Percentiles rank a stretch among this genome's conserved stretches.
phyloP scores from a whole-genome alignment of 2,113 vertebrate genomes.

The Phrynocephalus versicolor region DNA sequence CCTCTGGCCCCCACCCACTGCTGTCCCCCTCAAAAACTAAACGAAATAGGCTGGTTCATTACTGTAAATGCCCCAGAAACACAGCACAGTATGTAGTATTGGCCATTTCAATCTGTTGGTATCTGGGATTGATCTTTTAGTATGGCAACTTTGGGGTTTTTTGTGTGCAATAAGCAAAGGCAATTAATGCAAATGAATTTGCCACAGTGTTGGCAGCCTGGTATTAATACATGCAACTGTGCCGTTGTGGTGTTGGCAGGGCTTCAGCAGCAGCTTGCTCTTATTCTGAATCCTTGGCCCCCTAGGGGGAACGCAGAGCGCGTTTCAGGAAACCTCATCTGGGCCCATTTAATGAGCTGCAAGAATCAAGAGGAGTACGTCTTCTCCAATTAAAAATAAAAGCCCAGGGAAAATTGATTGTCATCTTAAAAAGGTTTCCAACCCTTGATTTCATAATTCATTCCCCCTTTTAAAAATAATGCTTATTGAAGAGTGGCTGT shows the following conservation, averaged over 20 bases:
- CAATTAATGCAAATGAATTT: conserved; percentile 50
- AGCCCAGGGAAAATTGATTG: conserved; percentile 49
- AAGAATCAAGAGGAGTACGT: conserved; percentile 61
- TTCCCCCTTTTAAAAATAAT: neutral
- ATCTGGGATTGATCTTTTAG: conserved; percentile 28
- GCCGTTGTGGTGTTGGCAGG: conserved; percentile 48
- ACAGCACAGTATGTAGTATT: conserved; percentile 20
- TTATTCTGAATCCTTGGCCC: conserved; percentile 43
- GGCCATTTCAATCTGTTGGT: neutral
- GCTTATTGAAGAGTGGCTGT: accelerated
- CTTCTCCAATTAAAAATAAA: conserved; percentile 61
- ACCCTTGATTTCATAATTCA: conserved; percentile 39
- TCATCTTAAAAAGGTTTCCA: conserved; percentile 27
- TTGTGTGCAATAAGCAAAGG: conserved; percentile 34
- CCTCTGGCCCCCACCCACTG: neutral
- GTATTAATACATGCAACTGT: conserved; percentile 38
- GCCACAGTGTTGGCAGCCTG: conserved; percentile 8
- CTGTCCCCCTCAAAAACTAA: neutral
- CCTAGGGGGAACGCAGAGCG: conserved; percentile 55
- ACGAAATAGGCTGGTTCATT: neutral
- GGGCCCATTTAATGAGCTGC: conserved; percentile 59
- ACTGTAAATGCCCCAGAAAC: conserved; percentile 14
- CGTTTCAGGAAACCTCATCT: conserved; percentile 50
- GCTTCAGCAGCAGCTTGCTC: conserved; percentile 55
- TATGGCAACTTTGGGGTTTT: neutral